phyloP scores from a whole-genome alignment of 2,888 invertebrate genomes.

The Ornithoptera priamus region DNA sequence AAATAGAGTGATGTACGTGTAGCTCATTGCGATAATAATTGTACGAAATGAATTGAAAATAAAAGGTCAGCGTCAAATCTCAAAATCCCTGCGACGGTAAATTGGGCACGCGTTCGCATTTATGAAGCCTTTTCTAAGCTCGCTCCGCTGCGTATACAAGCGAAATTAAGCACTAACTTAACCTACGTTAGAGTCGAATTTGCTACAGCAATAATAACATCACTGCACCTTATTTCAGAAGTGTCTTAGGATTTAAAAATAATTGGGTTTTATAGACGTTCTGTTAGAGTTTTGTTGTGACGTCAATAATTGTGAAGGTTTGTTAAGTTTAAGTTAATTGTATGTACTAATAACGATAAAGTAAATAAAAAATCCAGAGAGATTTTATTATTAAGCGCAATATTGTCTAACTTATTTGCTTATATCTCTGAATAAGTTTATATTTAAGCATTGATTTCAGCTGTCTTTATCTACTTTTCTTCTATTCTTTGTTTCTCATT shows the following conservation, averaged over 20 bases:
- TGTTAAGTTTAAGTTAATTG: neutral
- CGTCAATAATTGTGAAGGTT: slow-evolving; percentile 5
- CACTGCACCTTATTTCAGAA: slow-evolving; percentile 25
- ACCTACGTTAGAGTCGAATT: slow-evolving; percentile 33
- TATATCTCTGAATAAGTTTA: too few species aligned
- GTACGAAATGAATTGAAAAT: slow-evolving; percentile 54
- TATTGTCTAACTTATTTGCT: too few species aligned
- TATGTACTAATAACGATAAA: neutral
- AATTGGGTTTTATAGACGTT: slow-evolving; percentile 28
- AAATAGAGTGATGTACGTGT: slow-evolving; percentile 6
- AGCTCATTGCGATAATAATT: slow-evolving; percentile 58
- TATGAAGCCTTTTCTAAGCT: slow-evolving; percentile 65
- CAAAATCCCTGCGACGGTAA: slow-evolving; percentile 69
- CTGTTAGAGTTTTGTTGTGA: slow-evolving; percentile 8
- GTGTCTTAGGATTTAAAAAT: slow-evolving; percentile 28
- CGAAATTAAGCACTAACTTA: slow-evolving; percentile 37
- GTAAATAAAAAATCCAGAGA: too few species aligned
- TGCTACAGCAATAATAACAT: slow-evolving; percentile 15
- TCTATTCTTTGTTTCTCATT: too few species aligned
- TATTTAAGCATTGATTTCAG: too few species aligned
- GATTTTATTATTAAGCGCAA: too few species aligned
- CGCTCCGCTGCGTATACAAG: slow-evolving; percentile 32
- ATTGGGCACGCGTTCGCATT: slow-evolving; percentile 77
- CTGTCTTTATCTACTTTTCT: too few species aligned
- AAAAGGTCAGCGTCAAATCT: slow-evolving; percentile 72